Evolutionary conservation across 1,140 invertebrate genomes (phyloP), one percentile per base, ranked within the genome.

Genomic region (Meloidogyne chitwoodi): DNA sequence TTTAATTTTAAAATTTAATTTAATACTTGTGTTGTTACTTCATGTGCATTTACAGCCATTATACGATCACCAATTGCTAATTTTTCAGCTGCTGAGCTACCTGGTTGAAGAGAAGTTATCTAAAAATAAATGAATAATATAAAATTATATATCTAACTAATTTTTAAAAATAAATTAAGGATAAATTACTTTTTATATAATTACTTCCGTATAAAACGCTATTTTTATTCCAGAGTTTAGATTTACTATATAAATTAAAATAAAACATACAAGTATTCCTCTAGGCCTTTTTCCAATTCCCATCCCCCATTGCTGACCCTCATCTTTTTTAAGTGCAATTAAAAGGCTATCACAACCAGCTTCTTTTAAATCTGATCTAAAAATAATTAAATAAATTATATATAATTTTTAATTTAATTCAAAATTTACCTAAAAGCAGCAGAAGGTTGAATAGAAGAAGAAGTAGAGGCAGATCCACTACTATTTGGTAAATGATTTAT

Each of bases 251-350:
- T n/a, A n/a, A n/a, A n/a, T n/a, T n/a, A 22, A 48, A 48, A 48
- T 11, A 31, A 3, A 56, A 11, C 48, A 0, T 31, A 73, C 71
- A 16, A 86, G 77, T 72, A 86, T 86, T 34, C 85, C 85, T 16
- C 85, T 78, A 24, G 80, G 77, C 65, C 85, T 75, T 77, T 87
- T 87, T 16, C 85, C 85, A 44, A 86, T 87, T 27, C 85, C 85
- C 85, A 86, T 86, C 38, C 85, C 85, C 61, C 86, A 80, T 76
- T 87, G 85, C 16, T 83, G 79, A 48, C 87, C 85, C 10, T 85
- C 77, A 66, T 82, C 74, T 76, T 86, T 86, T 63, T 85, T 87
- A 22, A 86, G 62, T 19, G 77, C 67, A 31, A 86, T 80, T 27
- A 86, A 74, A n/a, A 82, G 63, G 19, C 76, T 79, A 6, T 86